These are phyloP conservation scores for Drosophila meridionalis DNA, from an alignment of 2,888 invertebrate genomes.

Conservation along the genomic window DNA sequence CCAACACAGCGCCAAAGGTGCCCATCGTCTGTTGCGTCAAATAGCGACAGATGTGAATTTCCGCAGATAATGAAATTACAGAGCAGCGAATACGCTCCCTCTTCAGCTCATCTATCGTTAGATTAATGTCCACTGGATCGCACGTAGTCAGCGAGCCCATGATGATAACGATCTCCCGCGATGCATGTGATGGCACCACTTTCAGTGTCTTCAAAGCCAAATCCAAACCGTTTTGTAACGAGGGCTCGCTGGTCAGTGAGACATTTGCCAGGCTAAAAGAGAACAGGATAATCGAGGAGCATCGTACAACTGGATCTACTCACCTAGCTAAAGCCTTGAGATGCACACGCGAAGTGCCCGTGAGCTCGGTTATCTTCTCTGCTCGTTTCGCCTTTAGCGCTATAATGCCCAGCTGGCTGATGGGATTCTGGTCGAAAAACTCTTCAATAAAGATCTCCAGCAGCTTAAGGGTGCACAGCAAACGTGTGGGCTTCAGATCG, in stretches of 20 bases:
- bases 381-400: constrained; percentile 96
- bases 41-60: constrained; percentile 95
- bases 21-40: constrained; percentile 95
- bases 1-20: constrained; percentile 93
- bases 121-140: constrained; percentile 96
- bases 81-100: constrained; percentile 95
- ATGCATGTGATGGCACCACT: constrained; percentile 96
- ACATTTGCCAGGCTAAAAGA: constrained; percentile 87
- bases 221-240: constrained; percentile 97
- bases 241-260: constrained; percentile 95
- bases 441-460: constrained; percentile 97
- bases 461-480: constrained; percentile 94
- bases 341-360: constrained; percentile 94
- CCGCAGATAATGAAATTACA: constrained; percentile 97
- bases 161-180: constrained; percentile 95
- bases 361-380: constrained; percentile 95
- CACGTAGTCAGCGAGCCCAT: constrained; percentile 98
- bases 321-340: constrained; percentile 89
- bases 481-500: constrained; percentile 96
- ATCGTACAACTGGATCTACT: neutral
- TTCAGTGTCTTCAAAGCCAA: constrained; percentile 93
- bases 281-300: neutral
- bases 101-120: constrained; percentile 92
- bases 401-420: constrained; percentile 98
- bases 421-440: constrained; percentile 99